Base-by-base conservation (phyloP, 2,888 invertebrate genomes). In the Tipula confusa region DNA sequence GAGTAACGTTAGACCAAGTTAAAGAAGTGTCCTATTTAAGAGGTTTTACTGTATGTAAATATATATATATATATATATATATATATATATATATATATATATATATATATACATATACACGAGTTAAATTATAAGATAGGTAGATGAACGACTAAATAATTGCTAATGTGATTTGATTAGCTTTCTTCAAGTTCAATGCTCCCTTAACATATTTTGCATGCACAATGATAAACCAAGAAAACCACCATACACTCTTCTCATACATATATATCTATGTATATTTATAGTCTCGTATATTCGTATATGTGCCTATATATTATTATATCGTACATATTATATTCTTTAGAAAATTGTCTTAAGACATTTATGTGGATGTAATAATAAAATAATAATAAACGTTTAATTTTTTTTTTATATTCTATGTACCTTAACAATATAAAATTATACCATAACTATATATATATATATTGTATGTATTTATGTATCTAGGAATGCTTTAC, bases 171-270 rank as follows among this genome's bases (percentile, higher is more conserved):
- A 64, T 64, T 64, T 64, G 24, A 64, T 64, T 64, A 64, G 64
- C 64, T 64, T 64, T 64, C 64, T 64, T 64, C 11, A 18, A 64
- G 64, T 64, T 64, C 64, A 64, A 64, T 24, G 64, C 24, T 64
- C 64, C 64, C 64, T 64, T 64, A 64, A 64, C 64, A 64, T 64
- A 64, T 64, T 64, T 64, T 64, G 64, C 64, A 64, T 64, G 64
- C 64, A 64, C 64, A 64, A 24, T 24, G 64, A 64, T 64, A 64
- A 64, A 64, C 24, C 24, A 64, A 64, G 64, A 64, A 64, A 64
- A 43, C 9, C 64, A 64, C 24, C 24, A 64, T 3, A 24, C 24
- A 24, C 24, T 64, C 24, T 24, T 64, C 43, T 24, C 15, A 43
- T 43, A 43, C 15, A 5, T 15, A 24, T 64, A 43, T n/a, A 43